Percentiles rank a stretch among this genome's conserved stretches.
These are phyloP conservation scores for Tupaia chinensis DNA, from an alignment of 2,113 vertebrate genomes.

Conservation along the genomic window DNA sequence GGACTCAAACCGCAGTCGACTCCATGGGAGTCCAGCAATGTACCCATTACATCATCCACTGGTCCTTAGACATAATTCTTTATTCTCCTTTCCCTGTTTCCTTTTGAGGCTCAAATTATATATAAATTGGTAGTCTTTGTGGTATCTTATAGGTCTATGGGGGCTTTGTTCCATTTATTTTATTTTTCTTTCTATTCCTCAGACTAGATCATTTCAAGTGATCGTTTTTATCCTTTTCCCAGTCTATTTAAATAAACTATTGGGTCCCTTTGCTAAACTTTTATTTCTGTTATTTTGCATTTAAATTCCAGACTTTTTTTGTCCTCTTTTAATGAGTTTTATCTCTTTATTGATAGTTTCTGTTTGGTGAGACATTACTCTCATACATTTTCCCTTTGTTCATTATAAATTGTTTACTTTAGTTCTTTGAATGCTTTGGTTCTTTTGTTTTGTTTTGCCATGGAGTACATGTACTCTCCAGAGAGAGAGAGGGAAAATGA, in stretches of 20 bases:
- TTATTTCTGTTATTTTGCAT: background rate
- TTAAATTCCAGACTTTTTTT: background rate
- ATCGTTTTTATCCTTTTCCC: background rate
- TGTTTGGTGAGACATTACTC: background rate
- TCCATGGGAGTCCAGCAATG: too few species aligned
- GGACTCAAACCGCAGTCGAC: too few species aligned
- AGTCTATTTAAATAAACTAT: background rate
- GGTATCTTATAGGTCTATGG: background rate
- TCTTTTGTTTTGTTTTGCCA: too few species aligned
- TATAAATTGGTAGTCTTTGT: background rate
- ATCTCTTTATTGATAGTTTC: background rate
- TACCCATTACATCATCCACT: too few species aligned
- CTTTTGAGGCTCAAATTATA: background rate
- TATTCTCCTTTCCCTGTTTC: background rate
- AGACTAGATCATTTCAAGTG: background rate
- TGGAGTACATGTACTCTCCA: too few species aligned
- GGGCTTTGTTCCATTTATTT: background rate
- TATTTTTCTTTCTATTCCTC: background rate
- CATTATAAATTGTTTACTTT: background rate
- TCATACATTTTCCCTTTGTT: background rate
- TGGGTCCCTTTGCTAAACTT: background rate
- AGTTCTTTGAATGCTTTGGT: background rate
- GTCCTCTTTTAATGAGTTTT: background rate
- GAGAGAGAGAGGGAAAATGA: too few species aligned
- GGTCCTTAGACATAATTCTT: background rate